phyloP scores from a whole-genome alignment of 2,113 vertebrate species.

The Deroptyus accipitrinus region DNA sequence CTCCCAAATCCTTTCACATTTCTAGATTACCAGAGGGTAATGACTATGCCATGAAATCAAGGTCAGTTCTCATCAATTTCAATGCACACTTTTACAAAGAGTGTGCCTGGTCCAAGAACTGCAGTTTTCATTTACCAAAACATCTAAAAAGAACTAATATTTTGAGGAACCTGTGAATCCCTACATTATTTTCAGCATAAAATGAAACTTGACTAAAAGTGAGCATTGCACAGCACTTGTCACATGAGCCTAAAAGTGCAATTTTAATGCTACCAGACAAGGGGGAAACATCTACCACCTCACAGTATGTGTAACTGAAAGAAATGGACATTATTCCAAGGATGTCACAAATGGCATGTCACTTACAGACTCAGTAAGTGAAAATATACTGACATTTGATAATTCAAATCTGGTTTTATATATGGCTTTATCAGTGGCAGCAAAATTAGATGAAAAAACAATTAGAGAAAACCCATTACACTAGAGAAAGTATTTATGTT shows the following conservation, averaged over 20 bases:
- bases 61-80: conserved; percentile 49
- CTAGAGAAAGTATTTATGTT: background rate
- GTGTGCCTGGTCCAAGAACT: background rate
- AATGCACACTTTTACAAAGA: conserved; percentile 2
- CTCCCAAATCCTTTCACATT: conserved; percentile 15
- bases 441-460: background rate
- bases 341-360: background rate
- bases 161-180: conserved; percentile 27
- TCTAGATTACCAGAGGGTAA: conserved; percentile 41
- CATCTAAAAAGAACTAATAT: conserved; percentile 15
- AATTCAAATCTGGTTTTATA: background rate
- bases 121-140: background rate
- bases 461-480: background rate
- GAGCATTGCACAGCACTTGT: conserved; percentile 13
- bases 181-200: background rate
- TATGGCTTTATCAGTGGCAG: background rate
- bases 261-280: conserved; percentile 41
- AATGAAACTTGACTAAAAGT: conserved; percentile 45
- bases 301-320: background rate
- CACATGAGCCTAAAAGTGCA: background rate
- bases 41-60: conserved; percentile 14
- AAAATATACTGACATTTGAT: background rate
- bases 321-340: conserved; percentile 8
- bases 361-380: background rate
- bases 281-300: conserved; percentile 8